Base-by-base conservation (phyloP, 2,113 vertebrate genomes). In the Thunnus maccoyii region DNA sequence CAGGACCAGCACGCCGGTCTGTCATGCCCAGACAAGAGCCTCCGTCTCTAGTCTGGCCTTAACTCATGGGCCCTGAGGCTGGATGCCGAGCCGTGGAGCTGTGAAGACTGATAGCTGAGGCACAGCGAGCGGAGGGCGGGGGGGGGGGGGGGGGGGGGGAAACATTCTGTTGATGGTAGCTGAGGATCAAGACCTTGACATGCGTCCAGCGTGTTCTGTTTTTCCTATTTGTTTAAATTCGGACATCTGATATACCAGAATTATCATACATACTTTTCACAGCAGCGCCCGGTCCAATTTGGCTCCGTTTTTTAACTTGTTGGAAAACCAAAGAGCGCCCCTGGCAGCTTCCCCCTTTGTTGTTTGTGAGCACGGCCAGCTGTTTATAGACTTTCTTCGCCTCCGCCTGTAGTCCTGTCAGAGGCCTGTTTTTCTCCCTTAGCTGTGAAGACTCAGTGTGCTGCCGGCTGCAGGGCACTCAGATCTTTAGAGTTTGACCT, bases 401-500 rank as follows among this genome's bases (percentile, higher is more conserved):
- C 57, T 80, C 76, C 61, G 71, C 74, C 76, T 84, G 57, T 66
- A 54, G 63, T 72, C 75, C 62, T 69, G 69, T 87, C 82, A 73
- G 65, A 84, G 67, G 62, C 50, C 32, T 62, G 46, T 71, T 60
- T 73, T 78, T n/a, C 22, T 13, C 48, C 64, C 66, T 80, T 69
- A 73, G 73, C 64, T 78, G 68, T 75, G 60, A 80, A 69, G 69
- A 17, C 68, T 86, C 73, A 66, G 55, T 80, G 70, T 74, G 27
- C 55, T 75, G 30, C 71, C 55, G 62, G 63, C 47, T 70, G 66
- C 52, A 22, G 69, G 27, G 20, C 65, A 77, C 65, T 90, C 80
- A 83, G 80, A 84, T 86, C 81, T 84, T 82, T 78, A 77, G 78
- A 69, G 62, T 77, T 86, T 86, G 86, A 90, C 86, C 89, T 82